phyloP scores from a whole-genome alignment of 2,888 invertebrate genomes.

The Zelleria hepariella region DNA sequence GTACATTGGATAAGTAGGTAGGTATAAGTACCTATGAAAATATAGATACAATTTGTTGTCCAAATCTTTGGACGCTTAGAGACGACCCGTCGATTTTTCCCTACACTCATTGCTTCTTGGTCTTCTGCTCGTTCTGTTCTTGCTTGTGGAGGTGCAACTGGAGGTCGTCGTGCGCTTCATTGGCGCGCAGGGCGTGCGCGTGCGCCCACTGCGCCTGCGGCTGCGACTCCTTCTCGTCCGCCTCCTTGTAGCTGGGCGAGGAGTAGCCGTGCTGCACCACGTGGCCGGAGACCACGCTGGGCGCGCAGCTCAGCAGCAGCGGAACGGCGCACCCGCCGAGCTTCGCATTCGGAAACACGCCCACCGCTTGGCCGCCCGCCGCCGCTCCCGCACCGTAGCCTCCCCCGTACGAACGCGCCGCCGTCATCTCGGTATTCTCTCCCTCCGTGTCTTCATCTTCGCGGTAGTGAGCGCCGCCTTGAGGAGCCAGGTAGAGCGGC shows the following conservation, averaged over 20 bases:
- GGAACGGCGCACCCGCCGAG: conserved; percentile 46
- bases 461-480: conserved; percentile 14
- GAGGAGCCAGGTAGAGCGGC: conserved; percentile 15
- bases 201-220: not conserved
- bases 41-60: not conserved
- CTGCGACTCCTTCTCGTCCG: conserved; percentile 10
- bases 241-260: conserved; percentile 14
- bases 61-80: not conserved
- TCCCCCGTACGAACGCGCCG: conserved; percentile 8
- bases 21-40: not conserved
- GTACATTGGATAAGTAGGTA: too few relatives aligned
- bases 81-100: not conserved
- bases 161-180: not conserved
- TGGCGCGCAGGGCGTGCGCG: not conserved
- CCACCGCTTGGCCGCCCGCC: conserved; percentile 28
- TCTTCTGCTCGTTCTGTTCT: not conserved
- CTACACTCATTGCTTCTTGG: not conserved
- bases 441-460: conserved; percentile 11
- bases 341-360: conserved; percentile 49
- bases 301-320: conserved; percentile 53
- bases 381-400: not conserved
- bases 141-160: not conserved
- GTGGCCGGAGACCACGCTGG: conserved; percentile 42
- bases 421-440: conserved; percentile 6
- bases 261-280: conserved; percentile 25